Conservation (phyloP, 2,888 invertebrate species). For the Dorcus hopei region DNA sequence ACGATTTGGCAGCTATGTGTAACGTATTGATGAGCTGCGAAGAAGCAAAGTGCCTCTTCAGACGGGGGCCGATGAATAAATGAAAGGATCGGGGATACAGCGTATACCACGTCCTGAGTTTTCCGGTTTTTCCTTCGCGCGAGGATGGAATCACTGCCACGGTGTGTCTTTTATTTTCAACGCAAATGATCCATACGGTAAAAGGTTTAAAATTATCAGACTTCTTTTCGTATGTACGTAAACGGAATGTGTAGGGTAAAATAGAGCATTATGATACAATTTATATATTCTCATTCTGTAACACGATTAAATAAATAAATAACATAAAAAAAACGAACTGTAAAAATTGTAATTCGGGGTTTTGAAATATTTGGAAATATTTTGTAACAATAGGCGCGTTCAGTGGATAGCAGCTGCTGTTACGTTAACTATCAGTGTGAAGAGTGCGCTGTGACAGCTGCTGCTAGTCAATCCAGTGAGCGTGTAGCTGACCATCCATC, state of each 20-base stretch:
- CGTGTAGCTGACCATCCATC: no score
- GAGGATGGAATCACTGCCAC: not conserved
- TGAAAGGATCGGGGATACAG: not conserved
- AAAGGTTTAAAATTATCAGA: not conserved
- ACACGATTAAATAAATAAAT: no score
- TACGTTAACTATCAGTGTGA: no score
- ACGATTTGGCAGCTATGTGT: not conserved
- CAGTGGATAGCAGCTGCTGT: no score
- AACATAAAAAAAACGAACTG: no score
- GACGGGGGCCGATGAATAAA: constrained; percentile 1
- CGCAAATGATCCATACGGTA: not conserved
- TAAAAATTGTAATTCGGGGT: no score
- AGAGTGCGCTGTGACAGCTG: no score
- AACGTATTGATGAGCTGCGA: not conserved
- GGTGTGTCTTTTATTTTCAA: not conserved
- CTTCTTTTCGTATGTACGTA: not conserved
- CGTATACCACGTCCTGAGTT: not conserved
- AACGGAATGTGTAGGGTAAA: no score
- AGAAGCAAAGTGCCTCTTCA: constrained; percentile 1
- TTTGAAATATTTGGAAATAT: no score
- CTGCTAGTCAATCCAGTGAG: no score
- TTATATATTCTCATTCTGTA: no score
- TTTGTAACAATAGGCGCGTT: not conserved
- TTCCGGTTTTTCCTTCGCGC: not conserved
- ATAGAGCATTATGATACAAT: no score